A percentile compares a stretch with the other conserved stretches of the same genome.
Evolutionary conservation across 2,797 vertebrate species (phyloP).

Genomic region (Lycodopsis pacificus): DNA sequence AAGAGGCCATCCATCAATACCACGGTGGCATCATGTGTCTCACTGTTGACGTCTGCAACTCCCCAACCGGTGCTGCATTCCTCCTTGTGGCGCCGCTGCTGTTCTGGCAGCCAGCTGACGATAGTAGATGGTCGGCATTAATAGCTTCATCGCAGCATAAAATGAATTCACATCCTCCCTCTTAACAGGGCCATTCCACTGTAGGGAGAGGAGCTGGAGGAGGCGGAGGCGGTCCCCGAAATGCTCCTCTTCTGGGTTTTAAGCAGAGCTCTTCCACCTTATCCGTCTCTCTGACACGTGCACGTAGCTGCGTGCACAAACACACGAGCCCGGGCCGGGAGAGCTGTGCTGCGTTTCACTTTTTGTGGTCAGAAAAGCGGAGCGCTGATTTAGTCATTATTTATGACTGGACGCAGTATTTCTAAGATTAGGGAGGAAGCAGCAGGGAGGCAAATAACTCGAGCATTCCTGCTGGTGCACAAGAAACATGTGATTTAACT

Average conservation of each 20-base stretch:
- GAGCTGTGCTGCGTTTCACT: slow-evolving; percentile 52
- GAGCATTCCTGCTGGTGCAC: slow-evolving; percentile 19
- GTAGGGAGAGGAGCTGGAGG: slow-evolving; percentile 28
- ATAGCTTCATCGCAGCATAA: slow-evolving; percentile 79
- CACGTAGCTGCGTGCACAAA: slow-evolving; percentile 28
- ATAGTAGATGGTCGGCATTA: slow-evolving; percentile 82
- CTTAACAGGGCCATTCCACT: slow-evolving; percentile 65
- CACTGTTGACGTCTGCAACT: slow-evolving; percentile 55
- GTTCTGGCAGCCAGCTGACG: slow-evolving; percentile 71
- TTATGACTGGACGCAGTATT: slow-evolving; percentile 64
- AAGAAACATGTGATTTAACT: slow-evolving; percentile 20
- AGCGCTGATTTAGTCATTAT: slow-evolving; percentile 77
- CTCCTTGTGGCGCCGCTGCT: slow-evolving; percentile 57
- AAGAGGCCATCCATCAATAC: slow-evolving; percentile 46
- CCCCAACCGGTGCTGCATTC: slow-evolving; percentile 47
- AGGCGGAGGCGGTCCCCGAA: slow-evolving; percentile 17
- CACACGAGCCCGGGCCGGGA: slow-evolving; percentile 31
- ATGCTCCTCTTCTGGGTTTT: slow-evolving; percentile 53
- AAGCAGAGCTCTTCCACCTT: slow-evolving; percentile 33
- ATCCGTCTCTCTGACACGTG: slow-evolving; percentile 56
- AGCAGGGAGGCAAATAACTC: slow-evolving; percentile 23
- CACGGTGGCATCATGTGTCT: slow-evolving; percentile 40
- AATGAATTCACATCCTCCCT: slow-evolving; percentile 79
- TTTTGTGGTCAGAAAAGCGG: slow-evolving; percentile 68
- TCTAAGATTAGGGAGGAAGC: slow-evolving; percentile 57